Evolutionary conservation across 2,797 vertebrate species (phyloP).

Genomic region (Simalia tracyae): DNA sequence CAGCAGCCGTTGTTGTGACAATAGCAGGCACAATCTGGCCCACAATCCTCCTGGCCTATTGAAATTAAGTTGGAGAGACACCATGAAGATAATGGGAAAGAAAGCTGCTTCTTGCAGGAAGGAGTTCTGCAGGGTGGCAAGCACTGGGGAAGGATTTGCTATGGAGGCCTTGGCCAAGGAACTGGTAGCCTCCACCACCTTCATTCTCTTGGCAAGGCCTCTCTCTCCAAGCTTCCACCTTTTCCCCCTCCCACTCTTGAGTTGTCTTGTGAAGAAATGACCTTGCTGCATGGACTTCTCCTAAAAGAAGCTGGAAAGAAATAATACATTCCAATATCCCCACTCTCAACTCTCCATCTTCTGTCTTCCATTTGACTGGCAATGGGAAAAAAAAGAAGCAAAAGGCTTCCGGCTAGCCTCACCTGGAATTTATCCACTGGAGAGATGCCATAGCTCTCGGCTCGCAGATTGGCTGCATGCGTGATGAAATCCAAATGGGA

Average conservation of each 20-base stretch:
- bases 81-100: background rate
- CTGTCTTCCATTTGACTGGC: background rate
- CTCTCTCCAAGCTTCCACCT: background rate
- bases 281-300: background rate
- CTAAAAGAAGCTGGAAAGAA: background rate
- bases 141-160: background rate
- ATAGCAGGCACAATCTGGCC: constrained; percentile 88
- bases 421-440: constrained; percentile 77
- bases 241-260: background rate
- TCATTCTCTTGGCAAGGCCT: background rate
- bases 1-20: constrained; percentile 83
- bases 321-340: background rate
- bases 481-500: constrained; percentile 86
- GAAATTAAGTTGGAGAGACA: constrained; percentile 25
- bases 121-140: too few species aligned
- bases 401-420: background rate
- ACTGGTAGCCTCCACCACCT: background rate
- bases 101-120: background rate
- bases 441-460: constrained; percentile 86
- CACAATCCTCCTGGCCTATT: constrained; percentile 83
- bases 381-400: background rate
- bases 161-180: background rate
- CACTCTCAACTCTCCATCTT: background rate
- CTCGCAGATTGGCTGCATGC: constrained; percentile 83
- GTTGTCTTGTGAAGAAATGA: background rate